Base-by-base conservation (phyloP, 2,888 invertebrate species). In the Slavum lentiscoides region DNA sequence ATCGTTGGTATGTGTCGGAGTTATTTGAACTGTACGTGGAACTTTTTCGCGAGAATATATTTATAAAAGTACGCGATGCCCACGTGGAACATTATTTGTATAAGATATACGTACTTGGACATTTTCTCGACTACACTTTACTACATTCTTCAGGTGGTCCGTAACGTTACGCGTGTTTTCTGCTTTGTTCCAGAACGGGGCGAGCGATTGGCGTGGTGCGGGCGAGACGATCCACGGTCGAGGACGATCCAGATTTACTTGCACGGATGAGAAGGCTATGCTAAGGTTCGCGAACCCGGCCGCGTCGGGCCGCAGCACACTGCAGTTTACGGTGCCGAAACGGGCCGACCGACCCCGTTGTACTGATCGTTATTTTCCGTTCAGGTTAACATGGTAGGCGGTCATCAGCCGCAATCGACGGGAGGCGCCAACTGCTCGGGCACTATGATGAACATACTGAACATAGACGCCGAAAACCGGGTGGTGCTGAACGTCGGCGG, bases 401-500 rank as follows among this genome's bases (percentile, higher is more conserved):
- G 83, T 82, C 80, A 82, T 64, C 74, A 80, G 80, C 80, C 70
- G 70, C 80, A 80, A 55, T 70, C 69, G 62, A 64, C 70, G 64
- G 70, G 80, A 58, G 72, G 80, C 70, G 21, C 80, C 64, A 70
- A 43, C 76, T 72, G 83, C 67, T 66, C 64, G 66, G 82, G 83
- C 84, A 85, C 89, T 64, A 80, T 80, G 88, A 95, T 95, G 95
- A 95, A 95, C 89, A 91, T 94, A 87, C 92, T 94, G 86, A 95
- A 95, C 88, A 94, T 95, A 94, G 96, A 97, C 90, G 94, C 96
- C 88, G 97, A 98, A 88, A 97, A 98, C 91, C 94, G 98, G 88
- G 97, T 99, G 86, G 96, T 98, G 84, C 92, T 99, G 86, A 99
- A 99, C 88, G 98, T 98, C 85, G 97, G 98, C 68, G 98, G 98